These are phyloP conservation scores for Engraulis encrasicolus DNA, from an alignment of 2,113 vertebrate species.

Conservation along the genomic window DNA sequence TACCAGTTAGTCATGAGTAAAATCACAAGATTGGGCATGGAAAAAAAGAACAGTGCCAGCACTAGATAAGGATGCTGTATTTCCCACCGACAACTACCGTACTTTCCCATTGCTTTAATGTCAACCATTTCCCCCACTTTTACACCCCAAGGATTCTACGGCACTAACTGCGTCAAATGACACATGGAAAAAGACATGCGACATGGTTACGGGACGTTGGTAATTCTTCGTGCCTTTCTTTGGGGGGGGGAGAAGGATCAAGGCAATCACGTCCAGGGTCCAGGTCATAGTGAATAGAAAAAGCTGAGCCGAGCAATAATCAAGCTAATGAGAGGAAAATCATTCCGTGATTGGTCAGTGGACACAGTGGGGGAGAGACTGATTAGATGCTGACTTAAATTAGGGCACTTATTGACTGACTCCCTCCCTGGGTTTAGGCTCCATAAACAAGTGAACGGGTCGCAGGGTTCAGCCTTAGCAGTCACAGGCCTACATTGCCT, in stretches of 20 bases:
- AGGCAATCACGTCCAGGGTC: not conserved
- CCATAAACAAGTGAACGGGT: not conserved
- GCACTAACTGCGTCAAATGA: conserved; percentile 1
- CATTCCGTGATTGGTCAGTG: not conserved
- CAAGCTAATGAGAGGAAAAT: not conserved
- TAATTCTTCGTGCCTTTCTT: not conserved
- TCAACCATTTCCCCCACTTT: not conserved
- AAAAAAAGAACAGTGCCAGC: not conserved
- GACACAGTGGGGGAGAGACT: not conserved
- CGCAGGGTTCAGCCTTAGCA: not conserved
- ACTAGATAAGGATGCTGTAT: not conserved
- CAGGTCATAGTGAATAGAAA: not conserved
- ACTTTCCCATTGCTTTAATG: not conserved
- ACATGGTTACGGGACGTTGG: not conserved
- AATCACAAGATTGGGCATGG: not conserved
- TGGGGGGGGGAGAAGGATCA: not conserved
- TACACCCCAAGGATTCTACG: not conserved
- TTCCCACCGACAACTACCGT: not conserved
- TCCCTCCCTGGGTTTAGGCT: not conserved
- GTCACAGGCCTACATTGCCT: not conserved
- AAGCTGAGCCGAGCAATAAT: not conserved
- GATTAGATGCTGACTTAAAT: not conserved
- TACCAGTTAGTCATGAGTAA: conserved; percentile 4
- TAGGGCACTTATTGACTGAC: not conserved
- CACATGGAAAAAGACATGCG: not conserved